Evolutionary conservation across 2,888 invertebrate genomes (phyloP), one percentile per base, ranked within the genome.

Genomic region (Tuberolachnus salignus): DNA sequence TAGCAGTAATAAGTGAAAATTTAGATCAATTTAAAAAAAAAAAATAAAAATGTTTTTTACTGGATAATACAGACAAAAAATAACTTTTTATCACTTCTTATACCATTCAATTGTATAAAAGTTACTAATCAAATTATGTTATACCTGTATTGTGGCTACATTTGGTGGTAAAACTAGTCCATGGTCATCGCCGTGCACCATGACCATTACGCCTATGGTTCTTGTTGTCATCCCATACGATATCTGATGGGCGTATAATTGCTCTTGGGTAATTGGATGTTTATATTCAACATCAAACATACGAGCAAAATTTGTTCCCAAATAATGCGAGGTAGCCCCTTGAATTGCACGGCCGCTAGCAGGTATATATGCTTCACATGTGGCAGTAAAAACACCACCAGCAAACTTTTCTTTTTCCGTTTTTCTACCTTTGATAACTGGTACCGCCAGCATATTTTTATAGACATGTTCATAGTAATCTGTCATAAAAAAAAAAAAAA

Each of bases 351-450:
- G 88, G 0, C 98, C 98, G 83, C 94, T 97, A 4, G 95, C 95
- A 0, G 95, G 91, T 55, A 99, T 90, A 85, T 93, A 99, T 0
- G 94, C 98, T 86, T 99, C 99, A 8, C 98, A 95, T 0, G 99
- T 98, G 10, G 97, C 95, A 9, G 98, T 98, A 85, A 95, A 98
- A 86, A 95, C 94, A 4, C 95, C 97, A 26, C 99, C 99, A 1
- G 99, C 98, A 86, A 99, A 99, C 86, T 99, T 98, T 86, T 99
- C 99, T 86, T 98, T 98, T 87, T 97, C 97, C 0, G 98, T 97
- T 88, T 99, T 99, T 19, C 93, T 90, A 0, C 97, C 98, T 84
- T 91, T 93, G n/a, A 97, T 89, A 1, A 99, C 98, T 0, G 99
- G 99, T 81, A 99, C 91, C 0, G 99, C 99, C 64, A 97, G 84